Base-by-base conservation (phyloP, 23 tunicate species). In the Phallusia fumigata region DNA sequence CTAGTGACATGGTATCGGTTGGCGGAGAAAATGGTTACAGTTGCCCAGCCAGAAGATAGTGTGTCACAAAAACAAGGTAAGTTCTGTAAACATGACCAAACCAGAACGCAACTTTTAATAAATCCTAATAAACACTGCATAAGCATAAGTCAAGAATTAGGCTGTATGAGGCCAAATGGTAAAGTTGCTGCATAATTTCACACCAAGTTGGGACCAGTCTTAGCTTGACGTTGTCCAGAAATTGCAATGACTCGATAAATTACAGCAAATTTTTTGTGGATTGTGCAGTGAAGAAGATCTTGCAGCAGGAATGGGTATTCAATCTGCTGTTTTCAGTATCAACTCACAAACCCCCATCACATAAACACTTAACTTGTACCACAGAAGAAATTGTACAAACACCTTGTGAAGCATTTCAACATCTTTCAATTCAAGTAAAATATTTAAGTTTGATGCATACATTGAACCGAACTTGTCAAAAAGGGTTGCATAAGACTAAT, bases 291-390 rank as follows among this genome's bases (percentile, higher is more conserved):
- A 58, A 58, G 28, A 58, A 58, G 69, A 58, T 58, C 69, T 24
- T 58, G 69, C 69, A 58, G 69, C 69, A 58, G 69, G 69, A 58
- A 58, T 58, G 69, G 69, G 11, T 58, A 6, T 58, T 58, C 28
- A 58, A 58, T 24, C 69, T 58, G 8, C 69, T 58, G 26, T 22
- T 24, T 1, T 13, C 69, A 22, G 8, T 5, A 21, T 11, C 28
- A 21, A 22, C 69, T 6, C 8, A 13, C 28, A 58, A 22, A 6
- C 13, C 5, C 13, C 16, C 8, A 1, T 24, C 3, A 8, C 8
- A 11, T 58, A 5, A 58, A 58, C 69, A 21, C 5, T 21, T 22
- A 21, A 58, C 1, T 1, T 58, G 69, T 58, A 16, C 69, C 3
- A 16, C 1, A 24, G 69, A 58, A 13, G 13, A 21, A 58, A 58